phyloP scores from a whole-genome alignment of 92 coral and sea anemone species.

The Zoanthus sansibaricus region DNA sequence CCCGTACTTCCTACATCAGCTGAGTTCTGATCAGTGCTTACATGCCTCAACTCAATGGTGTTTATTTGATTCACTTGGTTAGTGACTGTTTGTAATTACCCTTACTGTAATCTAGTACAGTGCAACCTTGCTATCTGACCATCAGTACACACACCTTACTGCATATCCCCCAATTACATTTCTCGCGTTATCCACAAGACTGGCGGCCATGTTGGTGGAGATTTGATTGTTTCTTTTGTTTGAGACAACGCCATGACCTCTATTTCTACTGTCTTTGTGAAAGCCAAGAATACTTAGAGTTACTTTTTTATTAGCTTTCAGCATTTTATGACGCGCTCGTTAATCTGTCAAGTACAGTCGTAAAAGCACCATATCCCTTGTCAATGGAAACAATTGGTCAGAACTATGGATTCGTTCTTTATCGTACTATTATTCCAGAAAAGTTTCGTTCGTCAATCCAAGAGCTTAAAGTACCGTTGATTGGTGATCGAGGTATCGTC shows the following conservation, averaged over 20 bases:
- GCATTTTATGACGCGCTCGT: conserved; percentile 63
- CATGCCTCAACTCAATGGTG: too few relatives aligned
- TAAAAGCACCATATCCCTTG: conserved; percentile 62
- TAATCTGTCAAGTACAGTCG: conserved; percentile 61
- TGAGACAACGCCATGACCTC: not conserved
- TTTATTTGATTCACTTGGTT: too few relatives aligned
- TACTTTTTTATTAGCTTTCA: conserved; percentile 47
- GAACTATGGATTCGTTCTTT: conserved; percentile 90
- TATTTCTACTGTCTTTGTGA: too few relatives aligned
- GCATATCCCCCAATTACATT: too few relatives aligned
- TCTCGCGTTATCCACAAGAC: too few relatives aligned
- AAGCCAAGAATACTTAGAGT: not conserved
- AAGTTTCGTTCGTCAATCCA: conserved; percentile 56
- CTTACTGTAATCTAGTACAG: too few relatives aligned
- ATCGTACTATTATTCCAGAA: conserved; percentile 71
- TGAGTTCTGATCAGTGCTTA: not conserved
- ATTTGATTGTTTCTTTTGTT: not conserved
- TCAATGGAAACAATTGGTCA: conserved; percentile 88
- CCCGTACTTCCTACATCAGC: not conserved
- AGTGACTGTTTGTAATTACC: too few relatives aligned
- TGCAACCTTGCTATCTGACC: too few relatives aligned
- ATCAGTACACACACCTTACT: too few relatives aligned
- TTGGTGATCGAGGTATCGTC: conserved; percentile 90
- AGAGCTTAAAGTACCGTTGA: conserved; percentile 81
- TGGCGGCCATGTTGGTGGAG: too few relatives aligned